These are phyloP conservation scores for Himalopsyche tibetana DNA, from an alignment of 2,888 invertebrate species.

Conservation along the genomic window DNA sequence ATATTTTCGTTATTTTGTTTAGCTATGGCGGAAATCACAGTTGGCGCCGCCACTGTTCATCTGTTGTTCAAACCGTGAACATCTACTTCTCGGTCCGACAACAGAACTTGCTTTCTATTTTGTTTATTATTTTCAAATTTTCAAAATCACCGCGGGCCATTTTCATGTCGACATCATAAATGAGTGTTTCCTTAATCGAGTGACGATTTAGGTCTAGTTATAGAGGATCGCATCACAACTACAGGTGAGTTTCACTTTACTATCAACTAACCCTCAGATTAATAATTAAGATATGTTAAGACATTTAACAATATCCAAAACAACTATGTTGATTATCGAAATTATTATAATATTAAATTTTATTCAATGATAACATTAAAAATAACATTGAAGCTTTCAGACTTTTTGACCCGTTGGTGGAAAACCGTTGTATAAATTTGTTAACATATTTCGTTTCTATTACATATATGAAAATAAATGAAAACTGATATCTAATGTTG, in stretches of 20 bases:
- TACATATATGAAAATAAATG: no score
- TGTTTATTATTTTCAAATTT: slow-evolving; percentile 15
- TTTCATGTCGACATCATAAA: background rate
- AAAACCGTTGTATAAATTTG: no score
- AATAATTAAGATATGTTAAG: no score
- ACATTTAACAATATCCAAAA: no score
- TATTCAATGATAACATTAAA: no score
- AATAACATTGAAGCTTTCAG: no score
- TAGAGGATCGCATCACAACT: background rate
- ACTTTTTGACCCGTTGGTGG: no score
- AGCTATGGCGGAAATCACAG: slow-evolving; percentile 53
- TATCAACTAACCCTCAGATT: no score
- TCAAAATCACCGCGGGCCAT: background rate
- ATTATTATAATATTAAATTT: no score
- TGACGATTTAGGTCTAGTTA: slow-evolving; percentile 30
- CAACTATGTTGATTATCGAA: no score
- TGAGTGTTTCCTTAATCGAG: slow-evolving; percentile 27
- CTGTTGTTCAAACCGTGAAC: slow-evolving; percentile 55
- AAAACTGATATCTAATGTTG: no score
- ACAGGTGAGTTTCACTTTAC: background rate
- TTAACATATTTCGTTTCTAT: no score
- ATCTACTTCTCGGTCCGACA: slow-evolving; percentile 41
- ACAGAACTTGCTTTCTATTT: slow-evolving; percentile 27
- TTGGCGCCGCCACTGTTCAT: slow-evolving; percentile 47
- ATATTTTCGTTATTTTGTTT: slow-evolving; percentile 53